Base-by-base conservation (phyloP, 1,140 invertebrate species). In the Drosophila kohkoa region DNA sequence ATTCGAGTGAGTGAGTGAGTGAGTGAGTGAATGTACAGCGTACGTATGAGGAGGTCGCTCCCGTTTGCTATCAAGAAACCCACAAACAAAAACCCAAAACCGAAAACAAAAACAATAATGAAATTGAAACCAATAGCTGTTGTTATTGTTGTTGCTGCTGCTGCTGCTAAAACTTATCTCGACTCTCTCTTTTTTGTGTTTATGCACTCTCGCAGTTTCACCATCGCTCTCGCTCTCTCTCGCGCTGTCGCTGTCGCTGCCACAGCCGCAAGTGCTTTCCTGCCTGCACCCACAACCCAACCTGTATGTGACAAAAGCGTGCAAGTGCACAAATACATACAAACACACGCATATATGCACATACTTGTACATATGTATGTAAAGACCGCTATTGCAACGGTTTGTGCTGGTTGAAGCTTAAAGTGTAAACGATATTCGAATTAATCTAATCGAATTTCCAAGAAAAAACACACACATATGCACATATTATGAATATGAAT, bases 141-240 rank as follows among this genome's bases (percentile, higher is more conserved):
- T 41, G n/a, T 43, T n/a, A n/a, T n/a, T 43, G 5, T 13, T 13
- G 30, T 15, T 54, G 28, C 25, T 32, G 28, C 25, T 32, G 28
- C 28, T 15, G 30, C 30, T 32, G 51, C 30, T 35, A 32, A 8
- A 35, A 49, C 62, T 65, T 65, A 65, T 65, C 62, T 51, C 49
- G 3, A 15, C 4, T 8, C 11, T 46, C 25, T 46, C 13, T 16
- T 20, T 16, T 48, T 20, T 20, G 35, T 38, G 30, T 7, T 16
- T 25, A 25, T 38, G 13, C 32, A 11, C 48, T 55, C 32, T 20
- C 32, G 2, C 8, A 41, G 13, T 16, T 55, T 38, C 49, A 51
- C 28, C 62, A 25, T 13, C 1, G 35, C 35, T 52, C 60, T n/a
- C 2, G 30, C 49, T 54, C 11, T 64, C 30, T 64, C 41, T 64